Evolutionary conservation across 2,113 vertebrate species (phyloP).

Genomic region (Orycteropus afer): DNA sequence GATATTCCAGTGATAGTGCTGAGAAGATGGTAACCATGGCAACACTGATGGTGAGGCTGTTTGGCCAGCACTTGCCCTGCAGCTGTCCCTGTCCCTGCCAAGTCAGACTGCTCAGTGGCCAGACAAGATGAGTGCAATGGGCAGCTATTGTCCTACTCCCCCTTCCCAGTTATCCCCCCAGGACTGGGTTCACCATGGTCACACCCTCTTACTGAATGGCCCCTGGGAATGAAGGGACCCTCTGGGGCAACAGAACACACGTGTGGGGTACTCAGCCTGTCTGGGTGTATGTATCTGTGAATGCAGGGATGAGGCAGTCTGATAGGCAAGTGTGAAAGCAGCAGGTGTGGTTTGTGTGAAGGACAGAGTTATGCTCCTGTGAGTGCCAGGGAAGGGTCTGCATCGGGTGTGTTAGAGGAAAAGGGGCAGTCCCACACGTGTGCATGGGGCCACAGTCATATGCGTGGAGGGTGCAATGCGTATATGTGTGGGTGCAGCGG

Average conservation of each 20-base stretch:
- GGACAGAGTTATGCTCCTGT: background rate
- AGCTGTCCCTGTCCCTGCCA: background rate
- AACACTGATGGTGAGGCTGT: constrained; percentile 32
- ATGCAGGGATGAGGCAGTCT: background rate
- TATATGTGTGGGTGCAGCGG: accelerated
- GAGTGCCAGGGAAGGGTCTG: background rate
- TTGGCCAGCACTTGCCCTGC: background rate
- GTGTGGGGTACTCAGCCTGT: background rate
- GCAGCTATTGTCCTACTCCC: background rate
- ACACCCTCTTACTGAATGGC: background rate
- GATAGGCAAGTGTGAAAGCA: background rate
- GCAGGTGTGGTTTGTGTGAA: background rate
- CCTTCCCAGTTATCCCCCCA: background rate
- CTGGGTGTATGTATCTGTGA: background rate
- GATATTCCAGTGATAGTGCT: constrained; percentile 19
- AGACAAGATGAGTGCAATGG: background rate
- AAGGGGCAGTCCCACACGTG: background rate
- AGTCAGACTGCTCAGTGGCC: background rate
- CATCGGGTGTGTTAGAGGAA: background rate
- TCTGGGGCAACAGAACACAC: background rate
- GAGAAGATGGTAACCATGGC: constrained; percentile 72
- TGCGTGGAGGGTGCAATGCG: background rate
- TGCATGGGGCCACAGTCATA: background rate
- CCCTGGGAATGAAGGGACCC: background rate
- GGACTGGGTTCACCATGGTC: background rate